Percentiles rank a stretch among this genome's conserved stretches.
Evolutionary conservation across 1,140 invertebrate species (phyloP).

Genomic region (Drosophila bocki): DNA sequence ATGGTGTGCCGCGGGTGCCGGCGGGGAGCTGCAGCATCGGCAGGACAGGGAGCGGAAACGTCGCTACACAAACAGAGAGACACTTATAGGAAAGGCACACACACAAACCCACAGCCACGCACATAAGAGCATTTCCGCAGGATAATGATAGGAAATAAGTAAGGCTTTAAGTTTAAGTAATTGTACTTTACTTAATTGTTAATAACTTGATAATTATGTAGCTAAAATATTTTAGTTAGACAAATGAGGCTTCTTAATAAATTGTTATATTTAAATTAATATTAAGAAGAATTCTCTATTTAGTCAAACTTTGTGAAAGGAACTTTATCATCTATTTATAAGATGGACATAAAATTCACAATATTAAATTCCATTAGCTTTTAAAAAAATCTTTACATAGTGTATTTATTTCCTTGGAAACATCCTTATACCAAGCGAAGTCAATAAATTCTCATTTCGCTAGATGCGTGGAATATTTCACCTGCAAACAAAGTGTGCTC

Average conservation of each 20-base stretch:
- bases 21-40: slow-evolving; percentile 3
- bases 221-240: too few relatives aligned
- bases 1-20: not conserved
- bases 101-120: slow-evolving; percentile 10
- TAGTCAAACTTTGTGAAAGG: not conserved
- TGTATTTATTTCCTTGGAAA: not conserved
- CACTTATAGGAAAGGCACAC: slow-evolving; percentile 58
- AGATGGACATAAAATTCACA: not conserved
- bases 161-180: not conserved
- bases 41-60: slow-evolving; percentile 44
- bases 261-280: too few relatives aligned
- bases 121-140: slow-evolving; percentile 13
- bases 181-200: not conserved
- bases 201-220: not conserved
- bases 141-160: not conserved
- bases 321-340: too few relatives aligned
- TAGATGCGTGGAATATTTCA: slow-evolving; percentile 66
- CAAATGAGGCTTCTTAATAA: too few relatives aligned
- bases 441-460: slow-evolving; percentile 82
- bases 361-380: not conserved
- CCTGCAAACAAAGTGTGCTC: slow-evolving; percentile 68
- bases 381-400: not conserved
- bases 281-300: not conserved
- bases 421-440: slow-evolving; percentile 41
- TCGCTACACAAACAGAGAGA: slow-evolving; percentile 44